Percentiles rank a stretch among this genome's conserved stretches.
These are phyloP conservation scores for Phenganax subtilis DNA, from an alignment of 92 coral and sea anemone genomes.

Conservation along the genomic window DNA sequence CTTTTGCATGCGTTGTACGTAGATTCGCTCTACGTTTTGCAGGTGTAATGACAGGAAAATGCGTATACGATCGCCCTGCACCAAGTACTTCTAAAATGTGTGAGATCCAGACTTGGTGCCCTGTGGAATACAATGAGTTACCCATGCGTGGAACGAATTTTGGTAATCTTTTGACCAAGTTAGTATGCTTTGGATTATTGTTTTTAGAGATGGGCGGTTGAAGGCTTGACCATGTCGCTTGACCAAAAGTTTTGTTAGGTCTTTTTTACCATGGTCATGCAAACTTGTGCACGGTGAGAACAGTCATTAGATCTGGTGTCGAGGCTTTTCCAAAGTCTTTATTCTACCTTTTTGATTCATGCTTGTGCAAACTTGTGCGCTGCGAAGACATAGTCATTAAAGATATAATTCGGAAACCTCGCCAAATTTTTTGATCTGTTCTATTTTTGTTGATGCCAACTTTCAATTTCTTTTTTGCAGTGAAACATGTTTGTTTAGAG, in stretches of 20 bases:
- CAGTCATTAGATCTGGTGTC: too few species aligned
- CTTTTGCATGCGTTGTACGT: too few species aligned
- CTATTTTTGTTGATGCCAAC: neutral
- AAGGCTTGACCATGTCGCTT: too few species aligned
- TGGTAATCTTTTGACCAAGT: slow-evolving; percentile 26
- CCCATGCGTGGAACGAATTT: slow-evolving; percentile 73
- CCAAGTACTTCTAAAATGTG: slow-evolving; percentile 45
- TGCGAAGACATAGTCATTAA: too few species aligned
- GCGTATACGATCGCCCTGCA: slow-evolving; percentile 46
- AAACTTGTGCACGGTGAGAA: too few species aligned
- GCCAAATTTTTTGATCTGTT: neutral
- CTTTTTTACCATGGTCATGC: too few species aligned
- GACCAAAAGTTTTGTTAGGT: too few species aligned
- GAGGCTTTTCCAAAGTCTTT: too few species aligned
- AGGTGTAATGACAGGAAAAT: slow-evolving; percentile 83
- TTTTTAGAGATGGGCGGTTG: too few species aligned
- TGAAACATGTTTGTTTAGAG: slow-evolving; percentile 61
- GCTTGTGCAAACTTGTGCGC: too few species aligned
- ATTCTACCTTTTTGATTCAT: too few species aligned
- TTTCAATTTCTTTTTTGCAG: slow-evolving; percentile 26
- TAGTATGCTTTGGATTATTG: neutral
- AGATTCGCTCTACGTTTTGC: too few species aligned
- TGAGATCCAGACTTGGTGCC: slow-evolving; percentile 93
- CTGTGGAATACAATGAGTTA: slow-evolving; percentile 69
- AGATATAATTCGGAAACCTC: neutral